These are phyloP conservation scores for Perca flavescens DNA, from an alignment of 2,113 vertebrate genomes.

Conservation along the genomic window DNA sequence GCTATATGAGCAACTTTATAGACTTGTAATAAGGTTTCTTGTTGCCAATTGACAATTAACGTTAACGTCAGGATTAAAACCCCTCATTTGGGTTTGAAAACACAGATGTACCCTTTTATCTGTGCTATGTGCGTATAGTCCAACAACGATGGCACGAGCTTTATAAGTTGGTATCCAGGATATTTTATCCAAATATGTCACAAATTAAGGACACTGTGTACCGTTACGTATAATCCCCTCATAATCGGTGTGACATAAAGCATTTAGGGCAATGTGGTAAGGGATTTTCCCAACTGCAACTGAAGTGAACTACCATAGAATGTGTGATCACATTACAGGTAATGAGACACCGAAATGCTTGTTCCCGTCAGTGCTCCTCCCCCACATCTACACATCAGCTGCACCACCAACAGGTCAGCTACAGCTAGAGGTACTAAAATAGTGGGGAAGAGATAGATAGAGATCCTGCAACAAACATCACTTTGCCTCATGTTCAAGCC, in stretches of 20 bases:
- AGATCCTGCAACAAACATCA: not conserved
- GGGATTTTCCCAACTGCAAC: slow-evolving; percentile 24
- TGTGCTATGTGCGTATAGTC: not conserved
- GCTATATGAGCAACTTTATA: not conserved
- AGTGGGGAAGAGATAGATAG: not conserved
- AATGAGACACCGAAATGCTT: slow-evolving; percentile 71
- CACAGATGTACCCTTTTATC: not conserved
- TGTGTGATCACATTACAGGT: slow-evolving; percentile 75
- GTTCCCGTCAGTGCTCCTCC: slow-evolving; percentile 44
- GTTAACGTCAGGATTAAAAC: not conserved
- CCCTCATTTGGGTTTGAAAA: not conserved
- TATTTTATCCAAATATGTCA: not conserved
- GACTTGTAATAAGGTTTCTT: not conserved
- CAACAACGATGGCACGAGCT: not conserved
- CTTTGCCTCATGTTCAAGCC: not conserved
- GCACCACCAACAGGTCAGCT: slow-evolving; percentile 22
- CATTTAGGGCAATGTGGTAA: not conserved
- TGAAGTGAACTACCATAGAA: slow-evolving; percentile 23
- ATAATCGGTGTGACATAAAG: not conserved
- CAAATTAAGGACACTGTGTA: not conserved
- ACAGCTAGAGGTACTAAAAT: not conserved
- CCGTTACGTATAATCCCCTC: not conserved
- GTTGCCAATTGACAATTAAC: not conserved
- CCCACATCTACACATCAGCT: slow-evolving; percentile 30
- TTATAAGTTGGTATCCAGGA: not conserved